These are phyloP conservation scores for Pogonognathellus flavescens DNA, from an alignment of 1,140 invertebrate species.

Conservation along the genomic window DNA sequence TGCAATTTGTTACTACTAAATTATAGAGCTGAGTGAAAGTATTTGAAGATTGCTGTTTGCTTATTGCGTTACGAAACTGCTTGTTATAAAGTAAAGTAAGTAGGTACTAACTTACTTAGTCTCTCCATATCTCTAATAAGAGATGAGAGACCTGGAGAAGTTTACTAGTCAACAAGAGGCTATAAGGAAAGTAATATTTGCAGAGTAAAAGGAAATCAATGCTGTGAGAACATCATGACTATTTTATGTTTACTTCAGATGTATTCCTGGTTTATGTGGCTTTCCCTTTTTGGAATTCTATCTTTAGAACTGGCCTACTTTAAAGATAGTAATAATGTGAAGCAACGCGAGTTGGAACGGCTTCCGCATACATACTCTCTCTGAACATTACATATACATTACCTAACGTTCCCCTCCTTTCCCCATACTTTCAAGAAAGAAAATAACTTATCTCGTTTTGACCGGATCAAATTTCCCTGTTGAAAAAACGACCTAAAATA, in stretches of 20 bases:
- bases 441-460: constrained; percentile 25
- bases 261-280: not conserved
- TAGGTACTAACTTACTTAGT: not conserved
- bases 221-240: not conserved
- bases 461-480: constrained; percentile 7
- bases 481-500: not conserved
- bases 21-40: too few species aligned
- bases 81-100: too few species aligned
- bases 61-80: too few species aligned
- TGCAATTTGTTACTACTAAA: too few species aligned
- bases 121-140: constrained; percentile 16
- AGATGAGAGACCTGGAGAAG: not conserved
- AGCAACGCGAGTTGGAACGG: not conserved
- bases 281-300: constrained; percentile 27
- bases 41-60: too few species aligned
- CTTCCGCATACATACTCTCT: not conserved
- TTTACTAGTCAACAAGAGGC: constrained; percentile 37
- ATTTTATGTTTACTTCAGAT: not conserved
- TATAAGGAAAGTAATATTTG: not conserved
- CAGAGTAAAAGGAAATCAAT: constrained; percentile 13
- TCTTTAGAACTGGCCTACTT: constrained; percentile 54
- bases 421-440: not conserved
- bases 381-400: constrained; percentile 1
- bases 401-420: not conserved
- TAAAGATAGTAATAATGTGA: constrained; percentile 24